Base-by-base conservation (phyloP, 2,113 vertebrate species). In the Laticauda colubrina region DNA sequence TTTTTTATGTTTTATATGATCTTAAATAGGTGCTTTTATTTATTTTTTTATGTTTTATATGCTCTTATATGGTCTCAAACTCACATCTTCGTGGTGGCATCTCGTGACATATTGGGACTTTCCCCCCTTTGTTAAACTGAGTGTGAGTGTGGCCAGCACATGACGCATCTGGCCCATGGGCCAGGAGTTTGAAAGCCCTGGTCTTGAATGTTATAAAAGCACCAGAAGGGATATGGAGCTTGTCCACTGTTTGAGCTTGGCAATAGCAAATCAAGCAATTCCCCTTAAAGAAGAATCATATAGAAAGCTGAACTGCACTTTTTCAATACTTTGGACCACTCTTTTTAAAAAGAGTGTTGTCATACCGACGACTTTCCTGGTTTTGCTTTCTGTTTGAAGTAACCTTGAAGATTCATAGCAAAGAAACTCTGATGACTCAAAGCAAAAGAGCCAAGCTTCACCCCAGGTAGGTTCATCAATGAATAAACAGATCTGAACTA, bases 381-480 rank as follows among this genome's bases (percentile, higher is more conserved):
- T 92, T 81, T 45, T 87, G 0, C 29, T 3, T 48, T 15, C 54
- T 86, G 88, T 87, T 0, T 89, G 57, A 34, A 86, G 5, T 54
- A 43, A 89, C 39, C 90, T 94, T 18, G 88, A 56, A 93, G 90
- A 93, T 88, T 85, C 4, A 89, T 85, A 90, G 93, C 89, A 24
- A 93, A 61, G 2, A 48, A 94, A 86, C 9, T 93, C 34, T 59
- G 85, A 88, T 11, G 89, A 85, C 3, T 2, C 61, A 43, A 87
- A 94, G 88, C 90, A 86, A 55, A 12, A 88, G 92, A 5, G 14
- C 56, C 9, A 34, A 5, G 53, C 11, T 88, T 57, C 54, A 39
- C 53, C 43, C 43, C 26, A 51, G 48, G 39, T 48, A 53, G 61
- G 29, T 88, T 94, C 21, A 59, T 88, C 93, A 93, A 92, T 54